These are phyloP conservation scores for Garrulus glandarius DNA, from an alignment of 2,797 vertebrate species.

Conservation along the genomic window DNA sequence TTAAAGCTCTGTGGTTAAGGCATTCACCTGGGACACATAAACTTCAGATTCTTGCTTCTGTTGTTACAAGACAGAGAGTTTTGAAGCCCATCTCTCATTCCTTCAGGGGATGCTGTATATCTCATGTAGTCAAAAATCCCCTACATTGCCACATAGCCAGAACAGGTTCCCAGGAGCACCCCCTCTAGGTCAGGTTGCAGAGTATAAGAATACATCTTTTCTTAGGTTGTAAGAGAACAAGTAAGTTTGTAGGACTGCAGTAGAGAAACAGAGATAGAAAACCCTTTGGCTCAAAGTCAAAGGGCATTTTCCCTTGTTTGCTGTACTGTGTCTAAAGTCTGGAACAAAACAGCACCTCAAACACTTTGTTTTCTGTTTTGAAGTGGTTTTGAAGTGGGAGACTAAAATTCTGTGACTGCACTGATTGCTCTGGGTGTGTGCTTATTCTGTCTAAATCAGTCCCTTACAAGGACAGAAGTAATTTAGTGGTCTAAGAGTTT, in stretches of 20 bases:
- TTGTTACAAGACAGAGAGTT: background rate
- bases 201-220: background rate
- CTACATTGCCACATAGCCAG: background rate
- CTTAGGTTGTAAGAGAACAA: background rate
- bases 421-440: background rate
- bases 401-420: background rate
- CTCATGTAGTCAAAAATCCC: too few species aligned
- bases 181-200: background rate
- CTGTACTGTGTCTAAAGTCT: background rate
- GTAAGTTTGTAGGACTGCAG: background rate
- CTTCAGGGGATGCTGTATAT: background rate
- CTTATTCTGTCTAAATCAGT: background rate
- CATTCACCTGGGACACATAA: background rate
- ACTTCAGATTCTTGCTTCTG: background rate
- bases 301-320: background rate
- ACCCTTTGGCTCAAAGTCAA: background rate
- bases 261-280: background rate
- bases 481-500: background rate
- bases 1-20: background rate
- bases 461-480: background rate
- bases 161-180: background rate
- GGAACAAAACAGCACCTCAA: background rate
- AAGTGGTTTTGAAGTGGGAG: background rate
- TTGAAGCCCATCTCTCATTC: background rate
- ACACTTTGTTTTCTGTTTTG: background rate